phyloP scores from a whole-genome alignment of 2,888 invertebrate species.

The Pristionchus arcanus region DNA sequence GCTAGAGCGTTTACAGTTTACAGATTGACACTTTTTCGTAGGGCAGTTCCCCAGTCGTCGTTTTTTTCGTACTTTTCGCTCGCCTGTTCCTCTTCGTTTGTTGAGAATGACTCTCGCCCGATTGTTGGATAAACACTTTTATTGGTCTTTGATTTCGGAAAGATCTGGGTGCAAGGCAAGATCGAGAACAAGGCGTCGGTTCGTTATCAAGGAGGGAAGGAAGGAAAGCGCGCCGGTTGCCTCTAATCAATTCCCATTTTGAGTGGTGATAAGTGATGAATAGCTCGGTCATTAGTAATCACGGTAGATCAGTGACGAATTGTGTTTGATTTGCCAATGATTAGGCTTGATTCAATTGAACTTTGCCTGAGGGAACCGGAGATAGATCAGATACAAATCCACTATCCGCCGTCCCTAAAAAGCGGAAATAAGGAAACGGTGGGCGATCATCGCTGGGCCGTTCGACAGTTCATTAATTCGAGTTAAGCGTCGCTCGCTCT shows the following conservation, averaged over 20 bases:
- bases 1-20: conserved; percentile 25
- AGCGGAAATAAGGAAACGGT: background rate
- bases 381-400: no score
- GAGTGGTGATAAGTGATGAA: no score
- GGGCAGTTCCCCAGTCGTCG: background rate
- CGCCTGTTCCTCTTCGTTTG: conserved; percentile 3
- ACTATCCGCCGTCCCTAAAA: background rate
- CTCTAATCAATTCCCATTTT: no score
- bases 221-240: background rate
- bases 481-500: background rate
- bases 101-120: conserved; percentile 30
- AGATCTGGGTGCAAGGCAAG: background rate
- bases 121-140: conserved; percentile 34
- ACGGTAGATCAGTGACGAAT: background rate
- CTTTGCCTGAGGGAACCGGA: no score
- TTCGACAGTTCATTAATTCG: conserved; percentile 49
- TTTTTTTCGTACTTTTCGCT: background rate
- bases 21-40: conserved; percentile 44
- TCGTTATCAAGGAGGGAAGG: background rate
- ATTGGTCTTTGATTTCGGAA: background rate
- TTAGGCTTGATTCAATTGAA: no score
- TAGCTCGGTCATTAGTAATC: background rate
- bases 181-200: background rate
- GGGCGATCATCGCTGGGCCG: background rate
- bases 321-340: background rate